These are phyloP conservation scores for Diadegma fenestrale DNA, from an alignment of 2,888 invertebrate species.

Conservation along the genomic window DNA sequence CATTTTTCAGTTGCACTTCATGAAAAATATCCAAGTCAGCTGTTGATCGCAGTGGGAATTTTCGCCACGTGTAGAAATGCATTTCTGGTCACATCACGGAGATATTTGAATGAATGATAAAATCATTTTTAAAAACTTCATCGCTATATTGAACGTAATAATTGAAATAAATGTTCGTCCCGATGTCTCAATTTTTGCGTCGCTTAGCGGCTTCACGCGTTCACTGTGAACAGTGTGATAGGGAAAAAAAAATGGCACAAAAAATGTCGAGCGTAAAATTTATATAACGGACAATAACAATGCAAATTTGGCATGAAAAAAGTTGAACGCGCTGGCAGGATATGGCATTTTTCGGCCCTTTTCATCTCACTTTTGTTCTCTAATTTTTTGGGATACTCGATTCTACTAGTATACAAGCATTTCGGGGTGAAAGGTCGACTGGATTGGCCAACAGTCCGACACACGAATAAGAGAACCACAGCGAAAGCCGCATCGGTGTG, in stretches of 20 bases:
- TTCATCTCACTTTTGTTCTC: constrained; percentile 34
- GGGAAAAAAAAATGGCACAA: not conserved
- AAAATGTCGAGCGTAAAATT: constrained; percentile 36
- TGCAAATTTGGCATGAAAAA: constrained; percentile 76
- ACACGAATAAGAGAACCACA: constrained; percentile 65
- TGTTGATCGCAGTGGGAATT: not conserved
- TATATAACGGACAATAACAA: constrained; percentile 71
- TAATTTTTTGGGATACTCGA: constrained; percentile 23
- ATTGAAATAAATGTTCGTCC: constrained; percentile 11
- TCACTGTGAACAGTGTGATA: not conserved
- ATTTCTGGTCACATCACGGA: not conserved
- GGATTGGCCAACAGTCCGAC: constrained; percentile 38
- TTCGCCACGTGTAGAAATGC: not conserved
- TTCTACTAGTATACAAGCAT: constrained; percentile 41
- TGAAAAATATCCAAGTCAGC: not conserved
- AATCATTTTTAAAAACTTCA: not conserved
- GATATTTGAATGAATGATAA: not conserved
- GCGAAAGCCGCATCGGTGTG: constrained; percentile 17
- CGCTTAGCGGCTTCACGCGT: constrained; percentile 5
- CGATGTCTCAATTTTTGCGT: constrained; percentile 28
- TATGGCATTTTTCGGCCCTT: constrained; percentile 47
- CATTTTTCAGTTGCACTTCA: not conserved
- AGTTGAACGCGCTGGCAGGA: constrained; percentile 59
- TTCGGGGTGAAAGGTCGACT: constrained; percentile 29
- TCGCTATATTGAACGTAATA: not conserved